These are phyloP conservation scores for Talpa occidentalis DNA, from an alignment of 2,113 vertebrate species.

Conservation along the genomic window DNA sequence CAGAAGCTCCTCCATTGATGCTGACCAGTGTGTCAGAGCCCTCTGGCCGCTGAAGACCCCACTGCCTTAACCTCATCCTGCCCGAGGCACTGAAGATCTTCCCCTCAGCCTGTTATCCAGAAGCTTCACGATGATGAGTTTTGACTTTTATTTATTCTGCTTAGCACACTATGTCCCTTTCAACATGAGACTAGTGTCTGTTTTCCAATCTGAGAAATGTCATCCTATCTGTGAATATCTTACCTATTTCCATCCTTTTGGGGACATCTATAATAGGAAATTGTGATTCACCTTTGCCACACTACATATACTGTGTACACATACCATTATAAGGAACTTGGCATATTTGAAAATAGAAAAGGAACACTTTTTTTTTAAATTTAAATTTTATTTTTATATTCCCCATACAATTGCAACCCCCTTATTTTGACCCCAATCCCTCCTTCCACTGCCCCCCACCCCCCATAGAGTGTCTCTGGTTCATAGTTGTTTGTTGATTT, in stretches of 20 bases:
- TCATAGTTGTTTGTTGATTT: too few relatives aligned
- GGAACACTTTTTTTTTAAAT: background rate
- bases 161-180: background rate
- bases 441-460: too few relatives aligned
- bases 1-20: background rate
- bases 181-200: background rate
- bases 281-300: background rate
- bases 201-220: slow-evolving; percentile 42
- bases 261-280: background rate
- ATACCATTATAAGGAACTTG: background rate
- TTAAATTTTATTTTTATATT: too few relatives aligned
- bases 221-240: background rate
- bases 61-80: background rate
- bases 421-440: too few relatives aligned
- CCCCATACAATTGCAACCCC: too few relatives aligned
- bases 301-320: background rate
- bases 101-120: background rate
- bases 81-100: background rate
- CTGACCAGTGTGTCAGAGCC: background rate
- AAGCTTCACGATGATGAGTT: background rate
- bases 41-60: background rate
- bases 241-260: slow-evolving; percentile 12
- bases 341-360: background rate
- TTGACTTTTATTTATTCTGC: background rate
- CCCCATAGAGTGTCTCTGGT: too few relatives aligned